Percentiles rank a stretch among this genome's conserved stretches.
Conservation (phyloP, 2,797 vertebrate genomes). For the Fratercula arctica region DNA sequence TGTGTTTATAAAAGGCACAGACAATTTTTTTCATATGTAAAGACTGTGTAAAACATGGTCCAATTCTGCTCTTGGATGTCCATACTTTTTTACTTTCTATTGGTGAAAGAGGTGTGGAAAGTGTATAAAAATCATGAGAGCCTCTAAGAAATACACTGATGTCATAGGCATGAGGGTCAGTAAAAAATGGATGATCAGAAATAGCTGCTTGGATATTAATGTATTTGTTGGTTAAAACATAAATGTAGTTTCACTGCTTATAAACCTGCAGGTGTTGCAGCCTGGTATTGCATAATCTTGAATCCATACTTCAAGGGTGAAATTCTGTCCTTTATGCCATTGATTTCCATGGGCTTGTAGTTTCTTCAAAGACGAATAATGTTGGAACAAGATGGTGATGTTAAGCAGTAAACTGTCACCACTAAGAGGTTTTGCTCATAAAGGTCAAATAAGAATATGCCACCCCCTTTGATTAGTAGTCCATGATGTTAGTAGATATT, state of each 20-base stretch:
- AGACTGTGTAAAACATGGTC: neutral
- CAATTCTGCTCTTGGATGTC: neutral
- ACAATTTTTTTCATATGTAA: neutral
- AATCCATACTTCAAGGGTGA: neutral
- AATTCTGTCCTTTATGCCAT: slow-evolving; percentile 26
- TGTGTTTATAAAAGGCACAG: neutral
- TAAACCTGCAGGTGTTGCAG: neutral
- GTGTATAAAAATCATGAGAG: neutral
- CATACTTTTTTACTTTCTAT: neutral
- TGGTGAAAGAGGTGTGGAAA: neutral
- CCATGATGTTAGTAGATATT: neutral
- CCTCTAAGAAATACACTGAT: neutral
- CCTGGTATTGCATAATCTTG: neutral
- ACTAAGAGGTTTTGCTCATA: slow-evolving; percentile 13
- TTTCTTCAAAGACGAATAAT: slow-evolving; percentile 8
- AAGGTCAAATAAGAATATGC: slow-evolving; percentile 48
- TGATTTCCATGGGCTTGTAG: slow-evolving; percentile 3
- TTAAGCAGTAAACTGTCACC: slow-evolving; percentile 11
- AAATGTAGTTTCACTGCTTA: neutral
- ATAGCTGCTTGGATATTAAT: neutral
- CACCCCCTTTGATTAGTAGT: slow-evolving; percentile 18
- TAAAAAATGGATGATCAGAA: neutral
- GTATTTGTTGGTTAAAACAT: neutral
- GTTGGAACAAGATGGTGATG: neutral
- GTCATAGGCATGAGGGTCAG: neutral